Conservation (phyloP, 2,888 invertebrate genomes). For the Mimumesa dahlbomi region DNA sequence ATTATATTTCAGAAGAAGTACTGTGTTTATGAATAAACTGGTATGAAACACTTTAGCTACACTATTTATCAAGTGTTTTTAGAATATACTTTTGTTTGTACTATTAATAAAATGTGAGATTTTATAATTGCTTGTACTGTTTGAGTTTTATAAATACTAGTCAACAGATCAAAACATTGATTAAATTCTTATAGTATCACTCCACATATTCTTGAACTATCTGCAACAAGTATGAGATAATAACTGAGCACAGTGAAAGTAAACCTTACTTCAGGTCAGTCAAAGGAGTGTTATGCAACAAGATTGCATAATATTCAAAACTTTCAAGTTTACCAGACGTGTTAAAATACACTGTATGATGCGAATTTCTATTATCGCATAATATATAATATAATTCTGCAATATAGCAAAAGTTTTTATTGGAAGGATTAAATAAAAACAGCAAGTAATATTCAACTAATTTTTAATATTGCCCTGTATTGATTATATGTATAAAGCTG, state of each 20-base stretch:
- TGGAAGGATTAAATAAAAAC: conserved; percentile 71
- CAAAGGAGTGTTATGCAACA: conserved; percentile 70
- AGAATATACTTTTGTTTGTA: not conserved
- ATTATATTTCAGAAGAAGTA: no score
- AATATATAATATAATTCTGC: no score
- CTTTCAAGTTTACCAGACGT: conserved; percentile 62
- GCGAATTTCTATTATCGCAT: no score
- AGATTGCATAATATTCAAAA: conserved; percentile 72
- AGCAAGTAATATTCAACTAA: conserved; percentile 64
- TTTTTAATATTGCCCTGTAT: conserved; percentile 65
- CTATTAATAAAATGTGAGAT: conserved; percentile 6
- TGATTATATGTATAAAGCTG: conserved; percentile 42
- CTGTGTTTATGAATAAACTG: no score
- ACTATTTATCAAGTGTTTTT: not conserved
- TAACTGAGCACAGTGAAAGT: conserved; percentile 74
- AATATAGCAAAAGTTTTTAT: no score
- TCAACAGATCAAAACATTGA: not conserved
- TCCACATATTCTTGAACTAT: conserved; percentile 41
- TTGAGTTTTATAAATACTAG: not conserved
- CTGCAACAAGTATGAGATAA: conserved; percentile 70
- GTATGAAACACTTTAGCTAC: not conserved
- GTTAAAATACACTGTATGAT: conserved; percentile 27
- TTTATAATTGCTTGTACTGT: conserved; percentile 5
- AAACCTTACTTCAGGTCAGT: conserved; percentile 67
- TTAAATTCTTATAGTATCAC: conserved; percentile 12